These are phyloP conservation scores for Odontamblyopus rebecca DNA, from an alignment of 2,797 vertebrate species.

Conservation along the genomic window DNA sequence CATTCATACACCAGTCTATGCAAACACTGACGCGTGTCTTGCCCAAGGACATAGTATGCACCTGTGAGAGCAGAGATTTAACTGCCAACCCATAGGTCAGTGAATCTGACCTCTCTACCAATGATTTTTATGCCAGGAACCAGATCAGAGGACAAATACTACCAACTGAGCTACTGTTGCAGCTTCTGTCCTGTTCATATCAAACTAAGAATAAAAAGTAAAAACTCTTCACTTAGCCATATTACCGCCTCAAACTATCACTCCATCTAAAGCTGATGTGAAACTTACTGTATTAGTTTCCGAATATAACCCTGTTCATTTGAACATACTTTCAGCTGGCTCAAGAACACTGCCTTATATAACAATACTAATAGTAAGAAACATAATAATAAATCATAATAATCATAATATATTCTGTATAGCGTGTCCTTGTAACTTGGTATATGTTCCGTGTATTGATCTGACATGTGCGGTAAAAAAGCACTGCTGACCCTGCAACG, in stretches of 20 bases:
- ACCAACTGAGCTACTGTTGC: too few relatives aligned
- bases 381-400: neutral
- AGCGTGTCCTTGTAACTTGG: slow-evolving; percentile 1
- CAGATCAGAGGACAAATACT: too few relatives aligned
- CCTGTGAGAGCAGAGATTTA: too few relatives aligned
- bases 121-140: too few relatives aligned
- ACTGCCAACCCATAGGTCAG: too few relatives aligned
- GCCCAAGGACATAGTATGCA: too few relatives aligned
- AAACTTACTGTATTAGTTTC: neutral
- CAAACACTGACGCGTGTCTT: too few relatives aligned
- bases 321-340: too few relatives aligned
- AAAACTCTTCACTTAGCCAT: neutral
- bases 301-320: neutral
- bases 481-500: slow-evolving; percentile 44
- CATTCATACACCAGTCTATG: too few relatives aligned
- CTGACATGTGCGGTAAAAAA: slow-evolving; percentile 17
- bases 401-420: neutral
- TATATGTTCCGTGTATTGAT: slow-evolving; percentile 35
- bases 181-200: slow-evolving; percentile 19
- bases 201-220: neutral
- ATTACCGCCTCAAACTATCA: neutral
- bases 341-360: too few relatives aligned
- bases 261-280: neutral
- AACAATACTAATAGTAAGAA: neutral
- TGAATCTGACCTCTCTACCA: too few relatives aligned